Evolutionary conservation across 1,140 invertebrate species (phyloP), one percentile per base, ranked within the genome.

Genomic region (Drosophila bocqueti): DNA sequence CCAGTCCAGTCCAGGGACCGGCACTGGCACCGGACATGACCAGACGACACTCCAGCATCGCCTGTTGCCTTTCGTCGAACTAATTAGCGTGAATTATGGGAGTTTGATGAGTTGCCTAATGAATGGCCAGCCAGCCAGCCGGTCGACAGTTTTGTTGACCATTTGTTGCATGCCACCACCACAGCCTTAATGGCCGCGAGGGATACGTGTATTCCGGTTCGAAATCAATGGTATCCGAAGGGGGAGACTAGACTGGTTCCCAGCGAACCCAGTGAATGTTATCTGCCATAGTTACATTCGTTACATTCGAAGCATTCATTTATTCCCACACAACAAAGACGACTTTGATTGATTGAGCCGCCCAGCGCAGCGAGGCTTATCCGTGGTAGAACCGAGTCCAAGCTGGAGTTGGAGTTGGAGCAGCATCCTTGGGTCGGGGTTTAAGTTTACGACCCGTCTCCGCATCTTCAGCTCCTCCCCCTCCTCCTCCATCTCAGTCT

Each of bases 271-370:
- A 24, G 54, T 52, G 77, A 66, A 76, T 78, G 83, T 74, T 86
- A 86, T 86, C 83, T 81, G 60, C 77, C 55, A 43, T 11, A 57
- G 62, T 52, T 78, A 62, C 75, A 78, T 69, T 57, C 58, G 62
- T 52, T 78, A 62, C 75, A 78, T 63, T 57, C 58, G 62, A 46
- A 77, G 52, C 75, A 77, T 69, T 57, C 58, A 77, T 76, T 58
- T 74, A 57, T 77, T 50, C 16, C 62, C 50, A 54, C 60, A 79
- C 72, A 77, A 76, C 72, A 77, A 76, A 76, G 63, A 43, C 66
- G 84, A 89, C 76, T 78, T 87, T 89, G 84, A 87, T 89, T 87
- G 76, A 87, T 87, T 87, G 77, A 89, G 71, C 62, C 59, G 72
- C 50, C 55, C 63, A 34, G 49, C 55, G 46, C 43, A 15, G 45